Conservation (phyloP, 1,140 invertebrate species). For the Halictus rubicundus region DNA sequence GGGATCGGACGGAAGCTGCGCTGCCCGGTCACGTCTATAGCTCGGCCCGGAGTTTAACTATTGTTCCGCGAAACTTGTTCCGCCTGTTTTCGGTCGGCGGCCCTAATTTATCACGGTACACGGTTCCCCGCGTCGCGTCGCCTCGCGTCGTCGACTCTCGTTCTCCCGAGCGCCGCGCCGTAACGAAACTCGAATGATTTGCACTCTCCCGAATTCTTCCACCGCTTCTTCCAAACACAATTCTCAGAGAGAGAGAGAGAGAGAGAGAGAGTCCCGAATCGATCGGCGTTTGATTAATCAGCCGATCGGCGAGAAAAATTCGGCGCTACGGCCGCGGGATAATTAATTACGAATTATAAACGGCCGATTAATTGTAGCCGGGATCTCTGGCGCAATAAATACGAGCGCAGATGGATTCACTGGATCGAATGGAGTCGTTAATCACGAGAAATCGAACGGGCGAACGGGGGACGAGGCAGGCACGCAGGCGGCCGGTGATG, state of each 20-base stretch:
- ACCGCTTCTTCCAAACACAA: neutral
- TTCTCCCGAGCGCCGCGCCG: neutral
- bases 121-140: neutral
- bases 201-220: neutral
- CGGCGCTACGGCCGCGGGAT: neutral
- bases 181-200: neutral
- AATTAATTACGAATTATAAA: constrained; percentile 47
- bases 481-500: neutral
- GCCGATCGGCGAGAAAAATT: constrained; percentile 5
- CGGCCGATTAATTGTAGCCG: constrained; percentile 25
- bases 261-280: neutral
- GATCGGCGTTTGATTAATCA: neutral
- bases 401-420: constrained; percentile 30
- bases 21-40: neutral
- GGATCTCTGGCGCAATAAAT: constrained; percentile 19
- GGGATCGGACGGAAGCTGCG: neutral
- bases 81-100: neutral
- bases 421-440: constrained; percentile 27
- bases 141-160: no score
- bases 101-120: neutral
- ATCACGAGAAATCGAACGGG: constrained; percentile 36
- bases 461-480: constrained; percentile 15
- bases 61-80: constrained; percentile 4
- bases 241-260: neutral
- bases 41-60: neutral